A percentile compares a stretch with the other conserved stretches of the same genome.
Conservation (phyloP, 2,888 invertebrate genomes). For the Sphaerophoria rueppellii region DNA sequence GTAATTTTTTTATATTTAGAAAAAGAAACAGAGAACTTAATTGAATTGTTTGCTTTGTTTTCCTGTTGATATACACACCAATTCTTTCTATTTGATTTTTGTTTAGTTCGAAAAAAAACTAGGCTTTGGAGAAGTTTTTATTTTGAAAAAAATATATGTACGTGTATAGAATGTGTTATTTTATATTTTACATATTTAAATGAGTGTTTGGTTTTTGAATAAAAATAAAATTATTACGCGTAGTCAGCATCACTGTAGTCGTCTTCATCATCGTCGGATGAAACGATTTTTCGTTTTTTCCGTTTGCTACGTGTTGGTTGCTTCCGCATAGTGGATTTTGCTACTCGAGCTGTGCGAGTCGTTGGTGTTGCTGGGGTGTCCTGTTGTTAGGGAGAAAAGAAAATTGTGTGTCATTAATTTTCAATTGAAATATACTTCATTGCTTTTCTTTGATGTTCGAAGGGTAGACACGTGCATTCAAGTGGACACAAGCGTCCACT, state of each 20-base stretch:
- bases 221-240: conserved; percentile 60
- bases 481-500: too few relatives aligned
- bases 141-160: neutral
- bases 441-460: too few relatives aligned
- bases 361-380: conserved; percentile 74
- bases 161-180: neutral
- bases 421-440: too few relatives aligned
- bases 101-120: conserved; percentile 28
- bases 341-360: conserved; percentile 61
- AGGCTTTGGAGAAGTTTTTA: conserved; percentile 40
- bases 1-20: conserved; percentile 36
- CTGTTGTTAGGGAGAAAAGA: conserved; percentile 44
- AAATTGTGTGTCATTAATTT: too few relatives aligned
- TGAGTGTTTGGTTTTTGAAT: neutral
- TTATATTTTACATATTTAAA: conserved; percentile 5
- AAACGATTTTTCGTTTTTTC: conserved; percentile 84
- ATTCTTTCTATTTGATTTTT: conserved; percentile 9
- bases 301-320: conserved; percentile 76
- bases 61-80: conserved; percentile 1
- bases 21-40: conserved; percentile 54
- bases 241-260: conserved; percentile 85
- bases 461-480: too few relatives aligned
- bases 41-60: conserved; percentile 43
- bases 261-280: conserved; percentile 86
- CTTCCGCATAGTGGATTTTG: conserved; percentile 75